Evolutionary conservation across 2,113 vertebrate species (phyloP).

Genomic region (Elachura formosa): DNA sequence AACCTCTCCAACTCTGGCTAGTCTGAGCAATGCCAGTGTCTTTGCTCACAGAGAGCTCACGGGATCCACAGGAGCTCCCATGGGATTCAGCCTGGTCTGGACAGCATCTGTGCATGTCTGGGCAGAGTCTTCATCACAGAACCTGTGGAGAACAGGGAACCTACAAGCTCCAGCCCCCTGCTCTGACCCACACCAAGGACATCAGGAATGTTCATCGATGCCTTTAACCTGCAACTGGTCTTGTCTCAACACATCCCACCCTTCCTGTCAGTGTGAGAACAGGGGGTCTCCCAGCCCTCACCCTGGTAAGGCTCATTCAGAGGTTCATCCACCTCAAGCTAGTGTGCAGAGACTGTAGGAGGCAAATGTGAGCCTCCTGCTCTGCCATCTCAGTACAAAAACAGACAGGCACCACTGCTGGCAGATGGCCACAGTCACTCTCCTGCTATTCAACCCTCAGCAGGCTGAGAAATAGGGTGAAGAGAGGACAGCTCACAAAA

Average conservation of each 20-base stretch:
- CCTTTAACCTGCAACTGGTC: not conserved
- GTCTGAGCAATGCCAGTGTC: not conserved
- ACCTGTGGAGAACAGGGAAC: not conserved
- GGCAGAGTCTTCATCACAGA: not conserved
- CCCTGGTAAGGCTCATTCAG: accelerated
- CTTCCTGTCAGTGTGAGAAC: not conserved
- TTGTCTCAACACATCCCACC: not conserved
- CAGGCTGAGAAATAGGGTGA: not conserved
- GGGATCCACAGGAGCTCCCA: not conserved
- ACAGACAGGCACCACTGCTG: not conserved
- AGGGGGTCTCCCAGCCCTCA: not conserved
- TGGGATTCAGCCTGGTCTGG: not conserved
- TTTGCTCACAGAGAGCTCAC: not conserved
- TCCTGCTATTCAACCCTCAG: not conserved
- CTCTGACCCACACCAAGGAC: not conserved
- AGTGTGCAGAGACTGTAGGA: too few relatives aligned
- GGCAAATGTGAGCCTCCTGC: not conserved
- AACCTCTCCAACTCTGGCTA: not conserved
- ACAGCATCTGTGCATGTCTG: not conserved
- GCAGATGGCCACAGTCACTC: not conserved
- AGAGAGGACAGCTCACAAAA: not conserved
- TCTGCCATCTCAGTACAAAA: not conserved
- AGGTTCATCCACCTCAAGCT: not conserved
- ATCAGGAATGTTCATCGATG: not conserved
- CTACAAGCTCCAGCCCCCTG: not conserved